Conservation (phyloP, 2,888 invertebrate genomes). For the Cosmorhoe ocellata region DNA sequence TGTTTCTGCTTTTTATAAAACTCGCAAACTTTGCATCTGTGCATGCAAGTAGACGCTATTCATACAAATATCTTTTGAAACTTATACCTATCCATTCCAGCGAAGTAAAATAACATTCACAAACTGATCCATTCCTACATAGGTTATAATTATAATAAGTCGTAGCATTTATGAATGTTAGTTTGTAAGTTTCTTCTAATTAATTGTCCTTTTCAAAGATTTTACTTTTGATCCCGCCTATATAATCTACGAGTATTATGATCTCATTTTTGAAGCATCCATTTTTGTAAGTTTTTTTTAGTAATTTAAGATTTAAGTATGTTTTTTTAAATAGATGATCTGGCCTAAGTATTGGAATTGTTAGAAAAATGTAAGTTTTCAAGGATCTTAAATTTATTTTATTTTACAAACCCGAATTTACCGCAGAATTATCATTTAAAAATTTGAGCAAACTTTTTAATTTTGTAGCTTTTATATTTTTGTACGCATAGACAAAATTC, state of each 20-base stretch:
- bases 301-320: not conserved
- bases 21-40: too few species aligned
- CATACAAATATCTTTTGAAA: too few species aligned
- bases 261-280: conserved; percentile 8
- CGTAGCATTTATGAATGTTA: not conserved
- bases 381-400: not conserved
- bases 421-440: not conserved
- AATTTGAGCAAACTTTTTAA: not conserved
- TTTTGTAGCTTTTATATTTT: conserved; percentile 15
- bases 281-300: not conserved
- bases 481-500: conserved; percentile 10
- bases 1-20: too few species aligned
- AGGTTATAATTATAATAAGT: not conserved
- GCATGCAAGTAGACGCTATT: too few species aligned
- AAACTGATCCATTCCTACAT: conserved; percentile 1
- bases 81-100: too few species aligned
- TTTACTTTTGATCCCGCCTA: conserved; percentile 3
- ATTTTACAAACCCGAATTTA: conserved; percentile 4
- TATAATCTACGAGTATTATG: not conserved
- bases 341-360: not conserved
- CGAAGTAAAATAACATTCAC: too few species aligned
- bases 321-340: not conserved
- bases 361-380: not conserved
- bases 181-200: not conserved
- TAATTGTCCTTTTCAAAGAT: not conserved